phyloP scores from a whole-genome alignment of 2,797 vertebrate genomes.

The Epinephelus coioides region DNA sequence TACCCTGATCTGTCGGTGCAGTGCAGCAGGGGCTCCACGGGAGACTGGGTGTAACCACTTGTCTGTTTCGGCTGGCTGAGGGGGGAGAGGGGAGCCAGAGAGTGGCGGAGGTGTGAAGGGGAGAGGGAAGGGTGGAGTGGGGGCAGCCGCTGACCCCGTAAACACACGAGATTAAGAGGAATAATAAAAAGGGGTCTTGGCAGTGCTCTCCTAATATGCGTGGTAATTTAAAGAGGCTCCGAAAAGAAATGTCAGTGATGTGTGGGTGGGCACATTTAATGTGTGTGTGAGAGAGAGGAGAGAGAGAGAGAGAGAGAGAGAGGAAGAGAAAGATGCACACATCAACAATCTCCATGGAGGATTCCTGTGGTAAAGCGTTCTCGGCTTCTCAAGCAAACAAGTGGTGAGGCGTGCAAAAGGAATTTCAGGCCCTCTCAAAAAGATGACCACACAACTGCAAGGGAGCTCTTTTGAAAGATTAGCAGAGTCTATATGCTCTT shows the following conservation, averaged over 20 bases:
- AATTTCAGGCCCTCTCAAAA: constrained; percentile 77
- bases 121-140: constrained; percentile 19
- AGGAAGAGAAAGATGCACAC: constrained; percentile 34
- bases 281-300: constrained; percentile 48
- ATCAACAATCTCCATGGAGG: constrained; percentile 66
- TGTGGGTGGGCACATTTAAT: constrained; percentile 62
- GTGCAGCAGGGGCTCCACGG: constrained; percentile 30
- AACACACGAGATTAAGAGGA: constrained; percentile 71
- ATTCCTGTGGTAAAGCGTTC: constrained; percentile 71
- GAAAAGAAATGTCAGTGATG: constrained; percentile 71
- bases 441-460: constrained; percentile 67
- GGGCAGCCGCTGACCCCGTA: constrained; percentile 62
- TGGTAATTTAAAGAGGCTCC: constrained; percentile 75
- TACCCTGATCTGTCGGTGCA: constrained; percentile 39
- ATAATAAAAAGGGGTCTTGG: constrained; percentile 73
- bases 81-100: neutral
- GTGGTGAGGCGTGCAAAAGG: constrained; percentile 74
- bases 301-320: constrained; percentile 11
- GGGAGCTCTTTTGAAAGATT: constrained; percentile 56
- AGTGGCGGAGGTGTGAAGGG: constrained; percentile 30
- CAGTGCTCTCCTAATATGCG: constrained; percentile 71
- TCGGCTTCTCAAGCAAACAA: constrained; percentile 74
- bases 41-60: constrained; percentile 55
- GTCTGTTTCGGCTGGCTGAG: constrained; percentile 44
- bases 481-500: constrained; percentile 43